Evolutionary conservation across 2,888 invertebrate genomes (phyloP), one percentile per base, ranked within the genome.

Genomic region (Adelognathus sp.): DNA sequence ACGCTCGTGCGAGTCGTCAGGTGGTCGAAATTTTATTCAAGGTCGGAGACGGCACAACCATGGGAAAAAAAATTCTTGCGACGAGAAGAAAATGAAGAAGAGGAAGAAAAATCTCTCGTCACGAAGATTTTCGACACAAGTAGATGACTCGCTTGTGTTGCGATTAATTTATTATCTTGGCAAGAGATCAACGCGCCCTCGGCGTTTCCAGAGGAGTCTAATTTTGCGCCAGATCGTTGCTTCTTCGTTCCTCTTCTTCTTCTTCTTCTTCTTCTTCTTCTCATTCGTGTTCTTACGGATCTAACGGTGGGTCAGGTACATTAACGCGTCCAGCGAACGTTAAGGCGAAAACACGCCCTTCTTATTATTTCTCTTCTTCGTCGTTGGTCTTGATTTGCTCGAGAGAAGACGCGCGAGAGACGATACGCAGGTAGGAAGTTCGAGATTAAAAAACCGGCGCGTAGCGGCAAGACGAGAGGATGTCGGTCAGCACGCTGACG

Each of bases 11-110:
- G 39, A n/a, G 44, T 11, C 29, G 71, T 81, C 81, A 80, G 78
- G 77, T 81, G 81, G 78, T 80, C 58, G 72, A 9, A 29, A 52
- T 66, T 18, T 50, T 74, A 66, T 73, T 75, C 79, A 80, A 82
- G 76, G 83, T 80, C 78, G 61, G 4, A 56, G 54, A 58, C 21
- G 69, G 46, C 27, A 36, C 36, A 56, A 41, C 41, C 70, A 33
- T 70, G 50, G n/a, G n/a, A n/a, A 50, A 11, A 50, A 60, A 70
- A 27, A 21, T 4, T 64, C n/a, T n/a, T 24, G 50, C 50, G 11
- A 11, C 11, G 31, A 50, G 16, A 36, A 21, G 54, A 27, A 14
- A 58, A 76, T 58, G 63, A 41, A 64, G 41, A 50, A 18, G 50
- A n/a, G 16, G 64, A 36, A 58, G 27, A 56, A 71, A 58, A 46